Base-by-base conservation (phyloP, 2,113 vertebrate species). In the Felis chaus region DNA sequence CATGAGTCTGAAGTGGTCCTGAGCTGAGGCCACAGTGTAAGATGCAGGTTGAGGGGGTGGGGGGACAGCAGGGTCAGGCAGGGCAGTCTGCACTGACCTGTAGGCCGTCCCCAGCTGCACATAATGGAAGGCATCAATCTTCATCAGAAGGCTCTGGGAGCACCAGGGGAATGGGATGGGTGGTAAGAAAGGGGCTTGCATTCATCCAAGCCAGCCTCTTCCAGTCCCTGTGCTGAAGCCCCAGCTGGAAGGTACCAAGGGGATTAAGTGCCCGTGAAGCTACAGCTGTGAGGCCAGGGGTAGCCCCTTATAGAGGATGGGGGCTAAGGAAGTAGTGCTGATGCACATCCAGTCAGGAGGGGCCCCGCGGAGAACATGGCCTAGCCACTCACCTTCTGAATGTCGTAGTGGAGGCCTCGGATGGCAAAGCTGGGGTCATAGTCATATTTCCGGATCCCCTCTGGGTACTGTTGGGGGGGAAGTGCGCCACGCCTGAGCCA, bases 51-150 rank as follows among this genome's bases (percentile, higher is more conserved):
- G 7, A 9, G 12, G 12, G 29, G 23, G 74, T 0, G 15, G 63
- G 73, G 25, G 4, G 3, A 36, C 23, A 61, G 91, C 18, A 15
- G 71, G 81, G 73, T 55, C 19, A 4, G 84, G 41, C 73, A 27
- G 13, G 25, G 73, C 25, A 45, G 39, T 45, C 25, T 76, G 39
- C 57, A 98, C 98, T 98, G 83, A 99, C 99, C 99, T 99, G 74
- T 99, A 99, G 76, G 99, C 99, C 0, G 99, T 99, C 66, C 99
- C 99, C 95, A 99, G 97, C 76, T 99, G 99, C 83, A 99, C 99
- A 11, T 99, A 99, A 89, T 99, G 99, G 98, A 99, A 99, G 95
- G 99, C 99, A 81, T 99, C 99, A 0, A 99, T 99, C 98, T 99
- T 99, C 99, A 99, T 99, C 94, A 99, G 98, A 57, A 99, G 99